These are phyloP conservation scores for Willisornis vidua DNA, from an alignment of 2,113 vertebrate genomes.

Conservation along the genomic window DNA sequence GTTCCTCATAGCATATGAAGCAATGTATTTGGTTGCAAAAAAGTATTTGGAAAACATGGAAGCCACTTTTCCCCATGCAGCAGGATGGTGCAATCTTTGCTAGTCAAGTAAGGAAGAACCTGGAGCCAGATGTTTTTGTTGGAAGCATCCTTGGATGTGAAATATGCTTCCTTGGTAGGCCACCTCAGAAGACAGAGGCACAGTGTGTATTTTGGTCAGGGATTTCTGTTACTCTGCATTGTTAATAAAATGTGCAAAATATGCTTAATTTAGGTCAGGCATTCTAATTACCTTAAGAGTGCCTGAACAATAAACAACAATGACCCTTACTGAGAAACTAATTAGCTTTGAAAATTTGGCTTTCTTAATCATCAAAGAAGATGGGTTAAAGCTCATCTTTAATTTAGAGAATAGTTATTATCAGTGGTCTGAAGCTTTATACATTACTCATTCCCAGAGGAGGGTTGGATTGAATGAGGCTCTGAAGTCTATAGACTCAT, in stretches of 20 bases:
- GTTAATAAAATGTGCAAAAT: conserved; percentile 39
- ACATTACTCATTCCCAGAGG: background rate
- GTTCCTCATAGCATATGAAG: background rate
- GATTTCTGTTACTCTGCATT: conserved; percentile 7
- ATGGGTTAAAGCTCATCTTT: conserved; percentile 25
- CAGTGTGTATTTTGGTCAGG: background rate
- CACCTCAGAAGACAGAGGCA: background rate
- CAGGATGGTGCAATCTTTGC: rapidly evolving
- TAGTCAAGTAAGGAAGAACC: background rate
- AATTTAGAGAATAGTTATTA: conserved; percentile 53
- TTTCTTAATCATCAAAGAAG: conserved; percentile 54
- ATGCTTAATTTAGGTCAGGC: conserved; percentile 21
- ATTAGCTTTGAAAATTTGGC: conserved; percentile 43
- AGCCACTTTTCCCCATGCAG: background rate
- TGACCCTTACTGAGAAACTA: conserved; percentile 43
- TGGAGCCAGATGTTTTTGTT: background rate
- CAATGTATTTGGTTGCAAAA: background rate
- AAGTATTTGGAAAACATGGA: background rate
- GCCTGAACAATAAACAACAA: conserved; percentile 52
- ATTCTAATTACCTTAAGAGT: background rate
- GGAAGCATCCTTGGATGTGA: background rate
- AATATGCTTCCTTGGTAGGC: background rate
- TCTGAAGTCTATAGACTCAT: background rate
- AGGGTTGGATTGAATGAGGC: background rate
- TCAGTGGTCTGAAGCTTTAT: conserved; percentile 48